These are phyloP conservation scores for Casuarius casuarius DNA, from an alignment of 2,113 vertebrate species.

Conservation along the genomic window DNA sequence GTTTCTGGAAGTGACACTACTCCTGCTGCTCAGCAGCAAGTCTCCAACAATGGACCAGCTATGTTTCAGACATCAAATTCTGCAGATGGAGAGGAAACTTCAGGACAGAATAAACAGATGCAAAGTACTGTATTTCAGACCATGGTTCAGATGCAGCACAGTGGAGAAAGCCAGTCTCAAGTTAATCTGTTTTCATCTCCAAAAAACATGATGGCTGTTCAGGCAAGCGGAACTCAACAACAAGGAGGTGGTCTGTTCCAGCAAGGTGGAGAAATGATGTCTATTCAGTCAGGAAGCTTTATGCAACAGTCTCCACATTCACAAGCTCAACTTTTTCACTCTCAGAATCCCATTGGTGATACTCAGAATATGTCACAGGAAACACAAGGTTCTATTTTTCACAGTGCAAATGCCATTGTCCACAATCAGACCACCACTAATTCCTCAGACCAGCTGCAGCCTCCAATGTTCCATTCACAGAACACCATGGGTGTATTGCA, in stretches of 20 bases:
- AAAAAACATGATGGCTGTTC: conserved; percentile 80
- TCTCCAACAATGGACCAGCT: conserved; percentile 69
- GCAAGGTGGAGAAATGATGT: conserved; percentile 88
- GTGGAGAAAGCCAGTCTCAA: conserved; percentile 79
- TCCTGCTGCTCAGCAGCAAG: conserved; percentile 81
- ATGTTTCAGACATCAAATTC: conserved; percentile 82
- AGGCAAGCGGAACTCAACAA: conserved; percentile 78
- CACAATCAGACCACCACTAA: conserved; percentile 84
- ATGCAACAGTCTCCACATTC: conserved; percentile 91
- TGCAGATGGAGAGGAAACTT: conserved; percentile 76
- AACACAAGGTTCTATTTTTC: conserved; percentile 79
- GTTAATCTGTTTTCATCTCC: conserved; percentile 85
- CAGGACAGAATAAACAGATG: conserved; percentile 80
- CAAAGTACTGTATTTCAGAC: conserved; percentile 81
- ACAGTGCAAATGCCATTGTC: conserved; percentile 81
- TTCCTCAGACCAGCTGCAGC: conserved; percentile 91
- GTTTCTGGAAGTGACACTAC: conserved; percentile 79
- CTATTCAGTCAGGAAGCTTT: conserved; percentile 88
- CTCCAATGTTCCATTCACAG: conserved; percentile 88
- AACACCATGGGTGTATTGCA: conserved; percentile 87
- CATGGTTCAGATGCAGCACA: conserved; percentile 85
- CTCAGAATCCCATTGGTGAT: conserved; percentile 85
- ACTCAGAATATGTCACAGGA: conserved; percentile 84
- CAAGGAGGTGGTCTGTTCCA: conserved; percentile 89
- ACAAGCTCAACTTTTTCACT: conserved; percentile 89